These are phyloP conservation scores for Dipodomys stephensi DNA, from an alignment of 2,113 vertebrate genomes.

Conservation along the genomic window DNA sequence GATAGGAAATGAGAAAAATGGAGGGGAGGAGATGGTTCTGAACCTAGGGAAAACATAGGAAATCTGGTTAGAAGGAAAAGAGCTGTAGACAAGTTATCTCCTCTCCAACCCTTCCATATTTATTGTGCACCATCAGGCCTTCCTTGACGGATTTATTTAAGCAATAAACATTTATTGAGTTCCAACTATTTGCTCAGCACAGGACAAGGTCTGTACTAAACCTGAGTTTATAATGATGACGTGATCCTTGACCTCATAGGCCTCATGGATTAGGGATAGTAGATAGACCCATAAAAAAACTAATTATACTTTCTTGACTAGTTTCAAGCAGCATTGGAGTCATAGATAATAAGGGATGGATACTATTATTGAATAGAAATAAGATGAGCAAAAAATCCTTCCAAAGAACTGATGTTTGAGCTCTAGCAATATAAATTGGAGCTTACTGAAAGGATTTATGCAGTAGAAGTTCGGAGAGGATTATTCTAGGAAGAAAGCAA, in stretches of 20 bases:
- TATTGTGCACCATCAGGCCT: conserved; percentile 34
- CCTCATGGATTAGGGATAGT: background rate
- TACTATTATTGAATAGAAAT: background rate
- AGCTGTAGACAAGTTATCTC: background rate
- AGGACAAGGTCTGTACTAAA: conserved; percentile 56
- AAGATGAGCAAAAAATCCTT: conserved; percentile 21
- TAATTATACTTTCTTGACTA: conserved; percentile 37
- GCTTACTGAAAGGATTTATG: background rate
- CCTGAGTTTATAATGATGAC: conserved; percentile 45
- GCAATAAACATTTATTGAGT: conserved; percentile 66
- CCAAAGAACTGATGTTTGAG: background rate
- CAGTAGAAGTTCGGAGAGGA: background rate
- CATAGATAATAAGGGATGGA: background rate
- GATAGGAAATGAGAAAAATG: conserved; percentile 3
- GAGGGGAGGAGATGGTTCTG: background rate
- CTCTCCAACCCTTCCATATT: background rate
- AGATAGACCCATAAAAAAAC: background rate
- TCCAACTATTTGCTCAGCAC: conserved; percentile 58
- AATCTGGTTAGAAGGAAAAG: conserved; percentile 3
- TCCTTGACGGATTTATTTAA: conserved; percentile 67
- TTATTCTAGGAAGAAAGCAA: conserved; percentile 32
- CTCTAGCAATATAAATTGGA: background rate
- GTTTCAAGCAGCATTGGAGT: background rate
- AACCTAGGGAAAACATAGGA: background rate
- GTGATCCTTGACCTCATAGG: conserved; percentile 55